Base-by-base conservation (phyloP, 1,140 invertebrate genomes). In the Calephelis nemesis region DNA sequence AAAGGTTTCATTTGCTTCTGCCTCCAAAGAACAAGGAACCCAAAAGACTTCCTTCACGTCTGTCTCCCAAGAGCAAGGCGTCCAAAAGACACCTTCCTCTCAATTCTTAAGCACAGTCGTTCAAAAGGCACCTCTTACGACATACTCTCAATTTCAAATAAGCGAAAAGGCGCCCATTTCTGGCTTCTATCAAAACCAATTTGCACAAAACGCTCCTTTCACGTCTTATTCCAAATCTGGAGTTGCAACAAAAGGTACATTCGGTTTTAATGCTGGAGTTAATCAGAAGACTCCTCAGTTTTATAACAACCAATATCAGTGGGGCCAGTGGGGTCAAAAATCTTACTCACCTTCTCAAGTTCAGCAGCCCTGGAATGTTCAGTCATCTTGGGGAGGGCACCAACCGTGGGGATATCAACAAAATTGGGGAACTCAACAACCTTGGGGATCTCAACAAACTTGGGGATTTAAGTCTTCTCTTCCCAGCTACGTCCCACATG, bases 221-320 rank as follows among this genome's bases (percentile, higher is more conserved):
- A 45, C 42, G 0, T 45, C 42, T 45, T 45, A 7, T 45, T 45
- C 42, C 0, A 7, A 45, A 45, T 45, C 42, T 9, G 42, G 42
- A 54, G 50, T 10, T 30, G 13, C 50, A 54, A 4, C 10, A 58
- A 58, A 58, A 15, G 19, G 11, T 12, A 58, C 5, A 15, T 58
- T 58, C 30, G 52, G 52, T 58, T 58, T 58, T 12, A 58, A 58
- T 11, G 30, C 30, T 58, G 52, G 52, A 58, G 13, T 19, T 30
- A 54, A 8, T 8, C 50, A 54, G 15, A 30, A 54, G 50, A 30
- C 50, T 15, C 50, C 50, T 9, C 10, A 10, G n/a, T 52, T 15
- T 30, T 39, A 58, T 10, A 39, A 58, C 11, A 58, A 58, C 10
- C 54, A 58, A 39, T 11, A 58, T 6, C 54, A 40, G 11, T 58